phyloP scores from a whole-genome alignment of 92 coral and sea anemone species.

The Umimayanthus chanpuru region DNA sequence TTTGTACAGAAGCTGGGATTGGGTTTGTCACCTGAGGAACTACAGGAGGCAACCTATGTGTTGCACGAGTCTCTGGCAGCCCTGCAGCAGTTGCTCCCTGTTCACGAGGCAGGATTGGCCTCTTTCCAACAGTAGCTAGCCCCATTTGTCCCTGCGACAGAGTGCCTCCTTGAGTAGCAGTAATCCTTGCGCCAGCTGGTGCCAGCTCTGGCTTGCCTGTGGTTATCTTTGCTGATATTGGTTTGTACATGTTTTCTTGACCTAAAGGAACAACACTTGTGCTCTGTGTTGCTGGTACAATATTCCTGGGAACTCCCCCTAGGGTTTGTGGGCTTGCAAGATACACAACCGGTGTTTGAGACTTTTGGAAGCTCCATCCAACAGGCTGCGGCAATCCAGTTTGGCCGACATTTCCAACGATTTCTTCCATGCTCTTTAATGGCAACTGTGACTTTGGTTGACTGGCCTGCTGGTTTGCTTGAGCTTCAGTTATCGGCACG shows the following conservation, averaged over 20 bases:
- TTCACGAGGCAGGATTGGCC: slow-evolving; percentile 85
- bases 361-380: slow-evolving; percentile 68
- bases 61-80: slow-evolving; percentile 1
- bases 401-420: slow-evolving; percentile 80
- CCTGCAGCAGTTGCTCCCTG: slow-evolving; percentile 17
- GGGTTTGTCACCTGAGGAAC: slow-evolving; percentile 32
- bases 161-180: slow-evolving; percentile 40
- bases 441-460: slow-evolving; percentile 74
- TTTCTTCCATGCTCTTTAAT: slow-evolving; percentile 87
- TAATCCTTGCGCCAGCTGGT: slow-evolving; percentile 43
- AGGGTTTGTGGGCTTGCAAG: slow-evolving; percentile 87
- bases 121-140: slow-evolving; percentile 47
- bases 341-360: slow-evolving; percentile 76
- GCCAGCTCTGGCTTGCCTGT: slow-evolving; percentile 41
- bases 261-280: slow-evolving; percentile 20
- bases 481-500: slow-evolving; percentile 27
- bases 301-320: slow-evolving; percentile 82
- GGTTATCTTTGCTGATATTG: slow-evolving; percentile 34
- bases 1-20: slow-evolving; percentile 6
- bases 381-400: slow-evolving; percentile 58
- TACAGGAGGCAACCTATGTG: slow-evolving; percentile 45
- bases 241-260: slow-evolving; percentile 33
- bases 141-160: slow-evolving; percentile 41
- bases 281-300: slow-evolving; percentile 53
- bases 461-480: slow-evolving; percentile 17